These are phyloP conservation scores for Dascillus cervinus DNA, from an alignment of 2,888 invertebrate genomes.

Conservation along the genomic window DNA sequence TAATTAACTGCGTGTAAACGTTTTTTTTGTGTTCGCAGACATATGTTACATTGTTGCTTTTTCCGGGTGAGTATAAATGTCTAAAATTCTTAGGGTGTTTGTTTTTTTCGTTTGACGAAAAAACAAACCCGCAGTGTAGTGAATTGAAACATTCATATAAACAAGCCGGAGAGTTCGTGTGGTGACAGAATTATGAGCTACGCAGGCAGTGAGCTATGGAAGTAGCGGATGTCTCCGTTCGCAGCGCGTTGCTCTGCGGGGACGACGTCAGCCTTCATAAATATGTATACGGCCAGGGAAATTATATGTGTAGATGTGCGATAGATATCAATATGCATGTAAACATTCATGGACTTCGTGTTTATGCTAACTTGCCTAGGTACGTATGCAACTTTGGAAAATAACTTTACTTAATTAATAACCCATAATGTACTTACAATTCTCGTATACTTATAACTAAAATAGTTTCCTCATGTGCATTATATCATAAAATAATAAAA, in stretches of 20 bases:
- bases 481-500: too few species aligned
- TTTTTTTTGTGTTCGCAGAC: constrained; percentile 23
- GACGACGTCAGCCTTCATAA: constrained; percentile 31
- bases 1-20: too few species aligned
- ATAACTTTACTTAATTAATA: too few species aligned
- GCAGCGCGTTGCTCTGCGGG: constrained; percentile 25
- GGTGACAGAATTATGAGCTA: constrained; percentile 42
- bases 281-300: constrained; percentile 40
- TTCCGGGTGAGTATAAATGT: constrained; percentile 24
- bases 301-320: constrained; percentile 42
- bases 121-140: constrained; percentile 27
- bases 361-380: constrained; percentile 39
- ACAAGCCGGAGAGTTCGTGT: constrained; percentile 35
- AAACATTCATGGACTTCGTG: constrained; percentile 41
- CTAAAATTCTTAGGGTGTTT: constrained; percentile 26
- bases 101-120: too few species aligned
- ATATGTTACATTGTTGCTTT: constrained; percentile 23
- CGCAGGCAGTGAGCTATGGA: constrained; percentile 33
- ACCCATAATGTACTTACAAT: too few species aligned
- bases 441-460: too few species aligned
- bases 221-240: constrained; percentile 34
- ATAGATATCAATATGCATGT: constrained; percentile 45
- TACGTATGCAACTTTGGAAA: too few species aligned
- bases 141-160: constrained; percentile 40
- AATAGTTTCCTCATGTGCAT: too few species aligned